A percentile compares a stretch with the other conserved stretches of the same genome.
These are phyloP conservation scores for Drosophila melanica DNA, from an alignment of 1,140 invertebrate genomes.

Conservation along the genomic window DNA sequence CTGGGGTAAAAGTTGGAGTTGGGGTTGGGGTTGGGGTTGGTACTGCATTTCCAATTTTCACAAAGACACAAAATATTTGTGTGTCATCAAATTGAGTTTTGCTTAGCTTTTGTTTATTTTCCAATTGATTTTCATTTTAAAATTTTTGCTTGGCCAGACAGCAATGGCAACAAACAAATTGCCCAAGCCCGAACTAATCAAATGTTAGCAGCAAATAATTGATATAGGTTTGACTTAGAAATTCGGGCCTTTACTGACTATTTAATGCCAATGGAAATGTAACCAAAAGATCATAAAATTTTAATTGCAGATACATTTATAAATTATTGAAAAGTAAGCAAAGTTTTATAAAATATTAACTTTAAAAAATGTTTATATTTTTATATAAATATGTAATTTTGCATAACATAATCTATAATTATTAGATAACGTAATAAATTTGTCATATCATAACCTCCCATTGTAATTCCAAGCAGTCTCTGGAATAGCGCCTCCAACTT, in stretches of 20 bases:
- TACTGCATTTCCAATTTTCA: constrained; percentile 13
- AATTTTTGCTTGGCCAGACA: constrained; percentile 18
- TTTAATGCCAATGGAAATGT: background rate
- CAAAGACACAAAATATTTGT: constrained; percentile 25
- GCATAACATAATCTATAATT: too few relatives aligned
- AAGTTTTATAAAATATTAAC: too few relatives aligned
- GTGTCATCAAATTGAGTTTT: constrained; percentile 47
- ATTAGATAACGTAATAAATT: too few relatives aligned
- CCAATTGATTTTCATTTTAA: constrained; percentile 37
- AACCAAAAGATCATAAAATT: background rate
- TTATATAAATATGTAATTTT: background rate
- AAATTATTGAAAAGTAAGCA: background rate
- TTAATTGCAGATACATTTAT: background rate
- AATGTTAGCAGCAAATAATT: constrained; percentile 8
- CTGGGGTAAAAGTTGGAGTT: background rate
- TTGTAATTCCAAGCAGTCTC: too few relatives aligned
- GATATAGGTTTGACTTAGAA: background rate
- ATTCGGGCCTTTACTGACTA: background rate
- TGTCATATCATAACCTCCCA: too few relatives aligned
- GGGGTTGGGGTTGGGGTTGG: background rate
- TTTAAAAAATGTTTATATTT: too few relatives aligned
- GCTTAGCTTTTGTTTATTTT: constrained; percentile 42
- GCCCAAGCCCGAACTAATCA: constrained; percentile 9
- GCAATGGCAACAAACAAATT: constrained; percentile 5
- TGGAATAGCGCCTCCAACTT: background rate